phyloP scores from a whole-genome alignment of 1,140 invertebrate species.

The Rhynchophorus ferrugineus region DNA sequence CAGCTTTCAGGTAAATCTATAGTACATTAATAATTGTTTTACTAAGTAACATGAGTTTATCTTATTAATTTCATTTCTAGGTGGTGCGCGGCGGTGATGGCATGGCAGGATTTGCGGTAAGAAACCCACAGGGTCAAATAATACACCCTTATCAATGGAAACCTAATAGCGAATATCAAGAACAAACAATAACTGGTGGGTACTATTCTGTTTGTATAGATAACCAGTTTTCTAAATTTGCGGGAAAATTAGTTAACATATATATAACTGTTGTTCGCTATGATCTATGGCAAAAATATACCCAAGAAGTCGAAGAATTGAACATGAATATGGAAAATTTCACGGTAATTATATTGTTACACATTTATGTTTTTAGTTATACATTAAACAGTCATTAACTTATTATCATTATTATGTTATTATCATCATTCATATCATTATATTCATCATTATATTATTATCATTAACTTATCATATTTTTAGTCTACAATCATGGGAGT shows the following conservation, averaged over 20 bases:
- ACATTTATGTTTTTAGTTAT: not conserved
- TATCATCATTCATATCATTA: too few relatives aligned
- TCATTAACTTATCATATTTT: conserved; percentile 31
- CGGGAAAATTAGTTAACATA: conserved; percentile 85
- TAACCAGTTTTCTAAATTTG: conserved; percentile 89
- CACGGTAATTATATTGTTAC: conserved; percentile 54
- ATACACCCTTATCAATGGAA: conserved; percentile 88
- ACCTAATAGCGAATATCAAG: conserved; percentile 78
- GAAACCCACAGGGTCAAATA: conserved; percentile 73
- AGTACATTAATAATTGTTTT: not conserved
- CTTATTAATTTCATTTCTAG: conserved; percentile 39
- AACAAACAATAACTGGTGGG: conserved; percentile 66
- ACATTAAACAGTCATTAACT: not conserved
- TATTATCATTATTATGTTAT: too few relatives aligned
- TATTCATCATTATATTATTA: not conserved
- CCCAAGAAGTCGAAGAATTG: conserved; percentile 79
- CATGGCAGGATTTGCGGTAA: conserved; percentile 84
- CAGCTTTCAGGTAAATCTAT: conserved; percentile 69
- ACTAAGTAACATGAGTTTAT: not conserved
- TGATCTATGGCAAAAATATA: conserved; percentile 88
- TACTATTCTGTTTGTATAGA: conserved; percentile 93
- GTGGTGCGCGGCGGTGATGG: conserved; percentile 84
- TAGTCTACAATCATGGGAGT: conserved; percentile 66
- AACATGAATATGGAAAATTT: conserved; percentile 86
- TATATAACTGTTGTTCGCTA: conserved; percentile 91